Base-by-base conservation (phyloP, 2,113 vertebrate species). In the Corythoichthys haematopterus region DNA sequence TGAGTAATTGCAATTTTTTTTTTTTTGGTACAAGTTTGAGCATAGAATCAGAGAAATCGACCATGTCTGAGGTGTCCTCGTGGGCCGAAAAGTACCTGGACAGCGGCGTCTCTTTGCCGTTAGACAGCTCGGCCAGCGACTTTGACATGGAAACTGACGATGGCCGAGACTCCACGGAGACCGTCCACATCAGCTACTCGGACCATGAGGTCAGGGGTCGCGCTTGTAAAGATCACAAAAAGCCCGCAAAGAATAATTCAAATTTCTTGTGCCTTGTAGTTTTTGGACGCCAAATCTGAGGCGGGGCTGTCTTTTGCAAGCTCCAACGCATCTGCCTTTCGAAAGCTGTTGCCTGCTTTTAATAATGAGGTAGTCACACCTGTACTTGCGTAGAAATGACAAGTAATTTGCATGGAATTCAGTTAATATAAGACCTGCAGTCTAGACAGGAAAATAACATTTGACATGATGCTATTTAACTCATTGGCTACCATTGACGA, bases 41-140 rank as follows among this genome's bases (percentile, higher is more conserved):
- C 40, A 68, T 48, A 2, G 80, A 85, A 56, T 45, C 81, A 14
- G 67, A 57, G 51, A 70, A 80, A 61, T 52, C 15, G 0, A 62
- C 46, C 13, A 80, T 79, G 72, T 87, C 83, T n/a, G 75, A 88
- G 7, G 92, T 93, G 61, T 80, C 89, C 57, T 76, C 45, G 66
- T 93, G 92, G 93, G 91, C 91, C 0, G 73, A 92, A 50, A 87
- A 68, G 61, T 93, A 91, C 84, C 79, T 91, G 83, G 93, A 93
- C 84, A 93, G 91, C 7, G 90, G 91, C 0, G 77, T 92, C 13
- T 88, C 88, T 3, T 9, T 90, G 59, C 77, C 75, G 3, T 83
- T 81, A 7, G 91, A 91, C 40, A 80, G 64, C 75, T 81, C 50
- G 0, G 77, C 50, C 64, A 88, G 88, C 8, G 88, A 90, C 4